Conservation (phyloP, 2,797 vertebrate species). For the Pseudotriccus pelzelni region DNA sequence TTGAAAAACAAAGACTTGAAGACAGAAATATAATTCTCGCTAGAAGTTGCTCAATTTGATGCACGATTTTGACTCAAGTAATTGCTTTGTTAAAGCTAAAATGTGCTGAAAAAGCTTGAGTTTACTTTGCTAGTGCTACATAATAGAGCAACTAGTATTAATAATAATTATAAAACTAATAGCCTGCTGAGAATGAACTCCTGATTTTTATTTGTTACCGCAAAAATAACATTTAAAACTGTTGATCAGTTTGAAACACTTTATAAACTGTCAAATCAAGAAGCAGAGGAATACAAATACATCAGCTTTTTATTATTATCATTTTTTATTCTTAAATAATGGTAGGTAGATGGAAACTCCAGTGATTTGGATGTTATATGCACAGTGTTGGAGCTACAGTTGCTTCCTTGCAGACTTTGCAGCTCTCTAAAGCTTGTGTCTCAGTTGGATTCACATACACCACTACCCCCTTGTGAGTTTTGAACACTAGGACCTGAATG, state of each 20-base stretch:
- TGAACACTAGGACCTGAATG: neutral
- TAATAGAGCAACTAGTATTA: constrained; percentile 53
- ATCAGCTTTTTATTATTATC: neutral
- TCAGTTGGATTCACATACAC: neutral
- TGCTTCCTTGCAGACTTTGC: neutral
- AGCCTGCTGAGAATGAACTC: constrained; percentile 23
- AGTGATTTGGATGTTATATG: neutral
- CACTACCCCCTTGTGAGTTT: neutral
- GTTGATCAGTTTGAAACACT: neutral
- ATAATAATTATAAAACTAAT: constrained; percentile 59
- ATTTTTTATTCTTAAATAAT: neutral
- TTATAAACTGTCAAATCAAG: neutral
- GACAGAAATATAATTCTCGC: constrained; percentile 57
- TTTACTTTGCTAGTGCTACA: constrained; percentile 55
- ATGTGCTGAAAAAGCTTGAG: constrained; percentile 44
- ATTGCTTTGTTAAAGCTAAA: constrained; percentile 66
- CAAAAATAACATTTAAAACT: constrained; percentile 2
- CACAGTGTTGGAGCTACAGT: neutral
- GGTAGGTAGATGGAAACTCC: neutral
- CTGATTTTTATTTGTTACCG: constrained; percentile 19
- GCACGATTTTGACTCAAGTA: constrained; percentile 65
- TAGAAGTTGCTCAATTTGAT: constrained; percentile 53
- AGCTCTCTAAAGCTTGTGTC: neutral
- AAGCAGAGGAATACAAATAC: neutral
- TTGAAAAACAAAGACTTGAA: constrained; percentile 63